Base-by-base conservation (phyloP, 2,113 vertebrate species). In the Petromus typicus region DNA sequence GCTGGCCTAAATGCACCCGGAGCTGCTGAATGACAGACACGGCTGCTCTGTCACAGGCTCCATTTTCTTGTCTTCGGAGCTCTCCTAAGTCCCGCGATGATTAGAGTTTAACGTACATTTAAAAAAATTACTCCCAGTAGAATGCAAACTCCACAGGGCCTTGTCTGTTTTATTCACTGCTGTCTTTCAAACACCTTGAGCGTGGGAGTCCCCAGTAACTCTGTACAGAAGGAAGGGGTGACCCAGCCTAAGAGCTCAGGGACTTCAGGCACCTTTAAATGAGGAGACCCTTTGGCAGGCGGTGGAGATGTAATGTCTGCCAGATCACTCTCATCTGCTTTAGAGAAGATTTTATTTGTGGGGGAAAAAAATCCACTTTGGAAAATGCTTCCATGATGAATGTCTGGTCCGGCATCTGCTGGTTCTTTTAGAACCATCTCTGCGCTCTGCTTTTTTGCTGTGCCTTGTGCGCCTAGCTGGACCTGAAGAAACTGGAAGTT, bases 401-500 rank as follows among this genome's bases (percentile, higher is more conserved):
- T 13, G 11, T 7, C 16, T 30, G 32, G 3, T 2, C 32, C 54
- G 27, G 1, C 20, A 51, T 71, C 11, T 12, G 9, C 7, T 48
- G 76, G 25, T 17, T 14, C 45, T 5, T 40, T 37, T 27, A 45
- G 40, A 13, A 11, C 37, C 8, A 0, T 75, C 27, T 34, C 30
- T 17, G 32, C 40, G 30, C 34, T 34, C 73, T 0, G 0, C 27
- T 17, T 37, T 25, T 11, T 14, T 3, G 57, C 34, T 18, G 4
- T 1, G 0, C 30, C 32, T 32, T 16, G 51, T 13, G 54, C 0
- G 5, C 25, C 20, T 32, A 5, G 71, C 81, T 11, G 34, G 34
- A 2, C 5, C 0, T 2, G 7, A 48, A 14, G 48, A 80, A 48
- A 7, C 0, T 0, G 17, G 25, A 59, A 25, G 71, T 79, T 0